Conservation (phyloP, 1,140 invertebrate genomes). For the Ceratina japonica region DNA sequence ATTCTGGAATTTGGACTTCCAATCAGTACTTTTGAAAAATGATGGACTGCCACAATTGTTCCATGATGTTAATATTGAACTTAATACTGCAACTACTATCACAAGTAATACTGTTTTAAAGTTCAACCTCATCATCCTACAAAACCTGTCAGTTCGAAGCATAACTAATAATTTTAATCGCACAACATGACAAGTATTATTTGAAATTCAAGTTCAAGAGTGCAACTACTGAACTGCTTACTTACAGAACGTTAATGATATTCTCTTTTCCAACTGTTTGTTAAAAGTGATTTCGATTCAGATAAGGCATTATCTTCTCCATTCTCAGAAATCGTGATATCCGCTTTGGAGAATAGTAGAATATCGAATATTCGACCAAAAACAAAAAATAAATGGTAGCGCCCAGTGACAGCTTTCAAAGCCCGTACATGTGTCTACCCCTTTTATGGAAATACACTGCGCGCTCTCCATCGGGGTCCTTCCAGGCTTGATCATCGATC, state of each 20-base stretch:
- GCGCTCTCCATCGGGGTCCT: background rate
- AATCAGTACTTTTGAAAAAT: conserved; percentile 68
- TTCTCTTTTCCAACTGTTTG: background rate
- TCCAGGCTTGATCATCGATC: conserved; percentile 22
- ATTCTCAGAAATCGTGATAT: background rate
- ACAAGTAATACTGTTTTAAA: conserved; percentile 76
- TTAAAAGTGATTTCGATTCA: conserved; percentile 5
- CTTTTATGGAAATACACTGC: background rate
- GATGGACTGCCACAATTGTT: conserved; percentile 73
- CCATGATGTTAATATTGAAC: conserved; percentile 76
- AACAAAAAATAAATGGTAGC: background rate
- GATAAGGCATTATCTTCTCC: background rate
- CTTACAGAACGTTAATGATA: conserved; percentile 1
- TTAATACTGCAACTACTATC: conserved; percentile 73
- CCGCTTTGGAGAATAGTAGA: background rate
- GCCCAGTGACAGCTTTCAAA: background rate
- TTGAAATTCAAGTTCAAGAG: background rate
- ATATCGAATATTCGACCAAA: background rate
- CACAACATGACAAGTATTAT: background rate
- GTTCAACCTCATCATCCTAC: conserved; percentile 78
- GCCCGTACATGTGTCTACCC: conserved; percentile 9
- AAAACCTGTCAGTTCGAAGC: conserved; percentile 61
- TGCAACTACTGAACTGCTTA: background rate
- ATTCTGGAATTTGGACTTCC: conserved; percentile 81
- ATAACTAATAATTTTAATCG: background rate